Evolutionary conservation across 2,888 invertebrate species (phyloP).

Genomic region (Dryocosmus kuriphilus): DNA sequence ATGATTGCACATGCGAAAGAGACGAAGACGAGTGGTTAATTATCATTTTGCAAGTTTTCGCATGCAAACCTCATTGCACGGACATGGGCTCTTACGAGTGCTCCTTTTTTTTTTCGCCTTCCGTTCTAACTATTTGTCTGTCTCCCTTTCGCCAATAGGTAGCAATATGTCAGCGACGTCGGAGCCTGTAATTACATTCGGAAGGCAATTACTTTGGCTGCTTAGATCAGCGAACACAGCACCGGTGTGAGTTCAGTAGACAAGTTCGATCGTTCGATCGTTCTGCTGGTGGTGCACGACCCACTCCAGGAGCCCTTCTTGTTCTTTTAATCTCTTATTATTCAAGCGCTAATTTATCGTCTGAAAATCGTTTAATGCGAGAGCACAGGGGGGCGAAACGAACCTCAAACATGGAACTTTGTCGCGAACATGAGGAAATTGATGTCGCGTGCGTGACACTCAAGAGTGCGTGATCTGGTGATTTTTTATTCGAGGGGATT

Average conservation of each 20-base stretch:
- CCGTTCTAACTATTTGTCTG: conserved; percentile 13
- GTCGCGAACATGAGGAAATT: background rate
- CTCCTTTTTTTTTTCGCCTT: conserved; percentile 13
- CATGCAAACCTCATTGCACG: conserved; percentile 27
- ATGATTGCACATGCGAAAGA: conserved; percentile 36
- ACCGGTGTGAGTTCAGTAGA: conserved; percentile 1
- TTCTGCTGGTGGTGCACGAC: background rate
- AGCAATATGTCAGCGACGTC: conserved; percentile 36
- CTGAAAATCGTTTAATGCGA: conserved; percentile 20
- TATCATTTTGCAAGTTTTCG: conserved; percentile 39
- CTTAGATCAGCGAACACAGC: conserved; percentile 11
- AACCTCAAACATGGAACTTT: background rate
- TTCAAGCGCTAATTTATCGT: conserved; percentile 23
- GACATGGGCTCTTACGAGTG: conserved; percentile 6
- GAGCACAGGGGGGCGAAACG: background rate
- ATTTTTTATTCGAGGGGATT: background rate
- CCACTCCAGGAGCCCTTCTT: background rate
- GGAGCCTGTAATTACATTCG: conserved; percentile 38
- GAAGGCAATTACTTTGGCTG: conserved; percentile 41
- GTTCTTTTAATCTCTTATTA: conserved; percentile 26
- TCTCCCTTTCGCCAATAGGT: conserved; percentile 18
- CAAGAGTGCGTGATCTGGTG: background rate
- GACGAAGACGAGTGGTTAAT: conserved; percentile 39
- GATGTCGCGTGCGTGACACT: conserved; percentile 32
- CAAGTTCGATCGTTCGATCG: conserved; percentile 1